Conservation (phyloP, 2,888 invertebrate genomes). For the Adelphocoris suturalis region DNA sequence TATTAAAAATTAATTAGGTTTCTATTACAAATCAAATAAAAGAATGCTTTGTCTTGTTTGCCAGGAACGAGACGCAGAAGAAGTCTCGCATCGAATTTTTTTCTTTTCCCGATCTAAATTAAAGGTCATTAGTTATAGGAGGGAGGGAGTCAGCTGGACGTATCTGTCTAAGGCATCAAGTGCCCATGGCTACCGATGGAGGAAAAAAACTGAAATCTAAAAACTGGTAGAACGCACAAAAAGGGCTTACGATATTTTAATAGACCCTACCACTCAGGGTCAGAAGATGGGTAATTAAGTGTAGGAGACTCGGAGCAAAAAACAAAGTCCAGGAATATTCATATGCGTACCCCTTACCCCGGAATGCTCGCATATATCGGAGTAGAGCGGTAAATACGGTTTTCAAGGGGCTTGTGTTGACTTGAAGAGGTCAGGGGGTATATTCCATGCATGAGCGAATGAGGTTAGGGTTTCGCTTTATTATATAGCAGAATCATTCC, state of each 20-base stretch:
- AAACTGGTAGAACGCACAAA: not conserved
- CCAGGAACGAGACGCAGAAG: too few relatives aligned
- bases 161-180: not conserved
- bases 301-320: not conserved
- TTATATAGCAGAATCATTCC: too few relatives aligned
- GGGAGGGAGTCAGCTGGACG: not conserved
- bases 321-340: not conserved
- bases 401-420: not conserved
- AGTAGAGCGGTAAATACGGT: not conserved
- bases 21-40: too few relatives aligned
- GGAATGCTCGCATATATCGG: too few relatives aligned
- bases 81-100: too few relatives aligned
- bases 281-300: not conserved
- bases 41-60: too few relatives aligned
- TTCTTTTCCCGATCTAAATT: not conserved
- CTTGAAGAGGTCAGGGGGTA: not conserved
- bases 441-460: not conserved
- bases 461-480: too few relatives aligned
- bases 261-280: not conserved
- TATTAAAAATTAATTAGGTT: too few relatives aligned
- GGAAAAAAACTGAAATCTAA: not conserved
- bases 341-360: not conserved
- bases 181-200: not conserved
- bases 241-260: conserved; percentile 27
- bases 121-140: not conserved